phyloP scores from a whole-genome alignment of 2,113 vertebrate species.

The Micronycteris hirsuta region DNA sequence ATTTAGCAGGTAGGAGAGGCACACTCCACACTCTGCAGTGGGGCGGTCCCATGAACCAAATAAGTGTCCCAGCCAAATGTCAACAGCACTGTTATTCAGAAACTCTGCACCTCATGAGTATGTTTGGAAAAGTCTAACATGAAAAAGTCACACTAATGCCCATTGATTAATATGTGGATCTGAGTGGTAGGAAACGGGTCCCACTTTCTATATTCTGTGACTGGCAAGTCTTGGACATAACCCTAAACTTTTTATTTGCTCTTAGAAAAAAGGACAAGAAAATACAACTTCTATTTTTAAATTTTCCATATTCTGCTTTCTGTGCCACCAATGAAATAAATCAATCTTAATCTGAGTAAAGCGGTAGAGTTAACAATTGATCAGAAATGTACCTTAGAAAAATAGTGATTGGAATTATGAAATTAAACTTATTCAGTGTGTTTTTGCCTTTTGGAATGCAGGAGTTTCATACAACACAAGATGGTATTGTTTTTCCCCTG shows the following conservation, averaged over 20 bases:
- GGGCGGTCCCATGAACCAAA: background rate
- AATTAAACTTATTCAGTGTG: background rate
- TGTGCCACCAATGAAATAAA: background rate
- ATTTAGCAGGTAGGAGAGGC: background rate
- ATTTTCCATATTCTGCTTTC: background rate
- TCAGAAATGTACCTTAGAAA: background rate
- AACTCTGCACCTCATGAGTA: background rate
- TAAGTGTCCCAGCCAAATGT: background rate
- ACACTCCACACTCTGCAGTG: too few relatives aligned
- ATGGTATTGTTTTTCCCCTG: background rate
- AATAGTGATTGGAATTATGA: background rate
- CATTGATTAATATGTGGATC: background rate
- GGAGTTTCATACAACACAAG: slow-evolving; percentile 11
- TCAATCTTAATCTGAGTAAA: background rate
- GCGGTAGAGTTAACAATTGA: background rate
- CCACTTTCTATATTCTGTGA: background rate
- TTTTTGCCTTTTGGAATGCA: background rate
- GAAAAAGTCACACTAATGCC: background rate
- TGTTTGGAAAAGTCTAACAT: background rate
- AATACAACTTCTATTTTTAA: background rate
- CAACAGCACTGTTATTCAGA: background rate
- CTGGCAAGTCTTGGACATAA: background rate
- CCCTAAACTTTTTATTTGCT: background rate
- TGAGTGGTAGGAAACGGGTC: background rate
- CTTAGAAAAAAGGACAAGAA: background rate